phyloP scores from a whole-genome alignment of 1,140 invertebrate genomes.

The Pogonognathellus flavescens region DNA sequence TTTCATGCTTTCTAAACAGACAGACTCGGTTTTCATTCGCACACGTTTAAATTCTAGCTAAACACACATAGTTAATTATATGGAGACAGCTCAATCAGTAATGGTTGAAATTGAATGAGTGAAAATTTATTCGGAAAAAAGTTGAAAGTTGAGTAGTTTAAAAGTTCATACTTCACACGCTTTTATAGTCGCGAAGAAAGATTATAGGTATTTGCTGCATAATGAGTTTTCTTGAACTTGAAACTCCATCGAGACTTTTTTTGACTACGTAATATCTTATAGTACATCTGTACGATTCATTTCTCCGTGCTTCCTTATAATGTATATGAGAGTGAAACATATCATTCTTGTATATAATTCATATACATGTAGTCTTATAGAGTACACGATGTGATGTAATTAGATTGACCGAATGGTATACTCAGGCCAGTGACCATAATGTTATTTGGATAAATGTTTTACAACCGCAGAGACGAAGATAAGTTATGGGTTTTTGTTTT shows the following conservation, averaged over 20 bases:
- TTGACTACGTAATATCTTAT: neutral
- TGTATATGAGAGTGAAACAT: too few species aligned
- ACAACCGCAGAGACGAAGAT: too few species aligned
- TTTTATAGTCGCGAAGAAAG: neutral
- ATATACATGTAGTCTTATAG: too few species aligned
- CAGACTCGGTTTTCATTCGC: neutral
- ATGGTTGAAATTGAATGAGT: neutral
- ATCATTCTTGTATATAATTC: too few species aligned
- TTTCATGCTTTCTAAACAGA: neutral
- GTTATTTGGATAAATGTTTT: too few species aligned
- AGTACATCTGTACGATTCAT: too few species aligned
- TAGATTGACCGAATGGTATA: too few species aligned
- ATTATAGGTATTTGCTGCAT: neutral
- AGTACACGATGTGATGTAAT: too few species aligned
- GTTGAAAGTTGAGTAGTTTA: slow-evolving; percentile 7
- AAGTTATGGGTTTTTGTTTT: too few species aligned
- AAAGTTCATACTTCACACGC: slow-evolving; percentile 24
- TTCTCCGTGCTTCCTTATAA: too few species aligned
- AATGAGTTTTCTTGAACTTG: slow-evolving; percentile 16
- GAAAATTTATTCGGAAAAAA: neutral
- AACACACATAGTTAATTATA: neutral
- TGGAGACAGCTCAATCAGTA: neutral
- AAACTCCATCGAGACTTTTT: neutral
- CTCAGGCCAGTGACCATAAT: too few species aligned
- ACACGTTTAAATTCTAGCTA: slow-evolving; percentile 3